Evolutionary conservation across 2,113 vertebrate genomes (phyloP), one percentile per base, ranked within the genome.

Genomic region (Heterochromis multidens): DNA sequence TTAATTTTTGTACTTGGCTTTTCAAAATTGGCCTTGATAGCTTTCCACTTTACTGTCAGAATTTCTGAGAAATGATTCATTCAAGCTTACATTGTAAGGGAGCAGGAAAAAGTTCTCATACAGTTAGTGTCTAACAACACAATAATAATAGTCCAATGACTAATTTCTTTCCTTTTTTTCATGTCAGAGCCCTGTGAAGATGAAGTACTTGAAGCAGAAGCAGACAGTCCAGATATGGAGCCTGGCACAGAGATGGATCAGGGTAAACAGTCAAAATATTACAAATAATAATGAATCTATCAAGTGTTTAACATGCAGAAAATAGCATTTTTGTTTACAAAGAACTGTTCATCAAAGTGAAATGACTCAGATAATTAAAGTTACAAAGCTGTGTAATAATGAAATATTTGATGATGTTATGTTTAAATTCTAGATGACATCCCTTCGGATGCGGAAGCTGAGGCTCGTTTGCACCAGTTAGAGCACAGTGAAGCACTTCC

Each of bases 241-340:
- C 97, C 97, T 31, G 97, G 97, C 23, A 97, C 97, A 29, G 98
- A 98, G 88, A 95, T 98, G 94, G 98, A 98, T 67, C 97, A 99
- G 23, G 98, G 98, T 99, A 96, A 58, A 88, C 56, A 13, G 14
- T 29, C 37, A 3, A 2, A 81, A 46, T 37, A 21, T 13, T 7
- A 46, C 31, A 76, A 56, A 81, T 23, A 21, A 46, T 54, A 31
- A 79, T 62, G 29, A n/a, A 31, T 74, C 27, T 11, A 74, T 74
- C 46, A 74, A 74, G 27, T 54, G 70, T 74, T 9, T 74, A 33
- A 74, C 70, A 33, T 74, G 70, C 19, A 27, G 70, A 74, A 74
- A 74, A 74, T 74, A 19, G n/a, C 70, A 74, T 74, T 56, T 80
- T 17, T 49, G 17, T 40, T 80, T 52, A 59, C 23, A 79, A 74